Evolutionary conservation across 2,888 invertebrate species (phyloP), one percentile per base, ranked within the genome.

Genomic region (Synanthedon andrenaeformis): DNA sequence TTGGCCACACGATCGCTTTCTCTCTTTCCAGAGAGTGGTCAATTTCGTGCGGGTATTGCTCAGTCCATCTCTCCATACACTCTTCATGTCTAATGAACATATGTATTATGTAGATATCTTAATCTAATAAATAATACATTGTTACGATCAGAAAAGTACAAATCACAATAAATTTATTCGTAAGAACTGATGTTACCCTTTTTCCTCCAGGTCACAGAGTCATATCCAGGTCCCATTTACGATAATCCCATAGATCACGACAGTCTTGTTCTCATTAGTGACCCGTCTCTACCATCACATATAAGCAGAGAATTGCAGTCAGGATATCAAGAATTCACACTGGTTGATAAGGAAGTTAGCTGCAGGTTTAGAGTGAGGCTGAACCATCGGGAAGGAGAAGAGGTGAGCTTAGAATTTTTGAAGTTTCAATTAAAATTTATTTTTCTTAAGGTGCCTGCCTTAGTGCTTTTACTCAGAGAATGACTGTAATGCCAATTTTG

Each of bases 171-270:
- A 3, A 28, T 1, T 3, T 23, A 17, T 23, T 4, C 4, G 23
- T 23, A 35, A 35, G 35, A 35, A 45, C n/a, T 45, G 8, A 13
- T 45, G 6, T 14, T 45, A 13, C 14, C 13, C n/a, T 42, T 17
- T 48, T 23, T 11, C 55, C 53, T 52, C 3, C 61, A 84, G 76
- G 69, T 76, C 0, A 72, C 72, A 14, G 74, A 67, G 3, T 54
- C 62, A 0, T 72, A 68, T 52, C 76, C 77, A 4, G 85, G 85
- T 0, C 82, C 81, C 0, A 79, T 82, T 28, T 76, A 76, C 58
- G 82, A 87, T 57, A 60, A 74, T 4, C 80, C 85, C 0, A 59
- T 67, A 0, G 68, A 69, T 41, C 72, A 72, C 59, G 89, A 90
- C 57, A 60, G 62, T 41, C 72, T 90, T 4, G 58, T 52, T 1